phyloP scores from a whole-genome alignment of 2,113 vertebrate species.

The Forbesichthys agassizii region DNA sequence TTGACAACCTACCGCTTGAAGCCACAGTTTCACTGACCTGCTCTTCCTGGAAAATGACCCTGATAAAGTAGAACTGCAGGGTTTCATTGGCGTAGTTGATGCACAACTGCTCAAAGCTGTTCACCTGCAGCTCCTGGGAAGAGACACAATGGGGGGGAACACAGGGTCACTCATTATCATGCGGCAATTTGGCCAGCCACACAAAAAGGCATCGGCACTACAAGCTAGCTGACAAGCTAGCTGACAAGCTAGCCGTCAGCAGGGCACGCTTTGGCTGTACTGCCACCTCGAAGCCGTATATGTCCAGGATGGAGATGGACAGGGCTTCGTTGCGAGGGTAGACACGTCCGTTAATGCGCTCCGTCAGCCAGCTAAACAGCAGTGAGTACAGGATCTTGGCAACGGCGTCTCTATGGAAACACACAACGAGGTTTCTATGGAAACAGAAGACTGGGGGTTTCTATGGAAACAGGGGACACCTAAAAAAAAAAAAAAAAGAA shows the following conservation, averaged over 20 bases:
- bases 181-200: neutral
- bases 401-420: conserved; percentile 89
- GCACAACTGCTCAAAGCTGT: conserved; percentile 98
- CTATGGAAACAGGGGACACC: conserved; percentile 75
- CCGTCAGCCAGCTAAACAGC: conserved; percentile 92
- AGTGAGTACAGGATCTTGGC: conserved; percentile 97
- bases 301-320: conserved; percentile 94
- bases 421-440: conserved; percentile 71
- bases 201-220: neutral
- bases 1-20: neutral
- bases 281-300: conserved; percentile 95
- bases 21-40: conserved; percentile 79
- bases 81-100: conserved; percentile 98
- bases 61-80: conserved; percentile 94
- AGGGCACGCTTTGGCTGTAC: neutral
- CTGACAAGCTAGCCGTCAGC: neutral
- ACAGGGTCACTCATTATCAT: neutral
- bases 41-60: conserved; percentile 93
- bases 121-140: conserved; percentile 76
- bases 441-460: conserved; percentile 62
- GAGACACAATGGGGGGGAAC: neutral
- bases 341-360: conserved; percentile 90
- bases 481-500: conserved; percentile 36
- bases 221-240: neutral
- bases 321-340: conserved; percentile 87